Evolutionary conservation across 2,888 invertebrate species (phyloP), one percentile per base, ranked within the genome.

Genomic region (Chymomyza fuscimana): DNA sequence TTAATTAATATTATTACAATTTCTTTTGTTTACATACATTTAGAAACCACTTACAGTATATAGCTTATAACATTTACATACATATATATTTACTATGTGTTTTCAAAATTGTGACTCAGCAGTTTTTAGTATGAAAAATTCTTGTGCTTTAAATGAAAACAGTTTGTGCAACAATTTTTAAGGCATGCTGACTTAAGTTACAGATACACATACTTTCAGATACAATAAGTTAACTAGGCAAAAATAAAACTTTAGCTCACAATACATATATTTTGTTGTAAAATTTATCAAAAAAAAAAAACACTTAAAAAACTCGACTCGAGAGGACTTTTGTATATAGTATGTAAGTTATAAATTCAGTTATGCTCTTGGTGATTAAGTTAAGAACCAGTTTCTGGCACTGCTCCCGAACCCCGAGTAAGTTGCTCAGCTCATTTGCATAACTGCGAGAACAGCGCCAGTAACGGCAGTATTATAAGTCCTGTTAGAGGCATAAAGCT

Each of bases 381-480:
- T 82, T 74, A 67, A 74, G 67, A 65, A 25, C 22, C 60, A 36
- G 36, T 15, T 64, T 32, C n/a, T 54, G 16, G 15, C 7, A 32
- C 51, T n/a, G 51, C 51, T 51, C 10, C 19, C 56, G 4, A 19
- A 32, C 9, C 3, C 40, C 40, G 40, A 40, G 40, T 40, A 10
- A 10, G 10, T 10, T n/a, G 10, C n/a, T 15, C 62, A 10, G 36
- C 36, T 85, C 83, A 88, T 81, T 86, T 87, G 72, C 86, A 76
- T 77, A 87, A 63, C 64, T 25, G 58, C 62, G 72, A 69, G 50
- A 80, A 63, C 12, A 88, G 76, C 5, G 84, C 58, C n/a, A 65
- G 86, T 74, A 90, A 62, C 22, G 86, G 58, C 65, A 89, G 69
- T 58, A 89, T 52, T n/a, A 89, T 77, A 79, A 65, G 10, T 84